phyloP scores from a whole-genome alignment of 1,140 invertebrate species.

The Ridgeia piscesae region DNA sequence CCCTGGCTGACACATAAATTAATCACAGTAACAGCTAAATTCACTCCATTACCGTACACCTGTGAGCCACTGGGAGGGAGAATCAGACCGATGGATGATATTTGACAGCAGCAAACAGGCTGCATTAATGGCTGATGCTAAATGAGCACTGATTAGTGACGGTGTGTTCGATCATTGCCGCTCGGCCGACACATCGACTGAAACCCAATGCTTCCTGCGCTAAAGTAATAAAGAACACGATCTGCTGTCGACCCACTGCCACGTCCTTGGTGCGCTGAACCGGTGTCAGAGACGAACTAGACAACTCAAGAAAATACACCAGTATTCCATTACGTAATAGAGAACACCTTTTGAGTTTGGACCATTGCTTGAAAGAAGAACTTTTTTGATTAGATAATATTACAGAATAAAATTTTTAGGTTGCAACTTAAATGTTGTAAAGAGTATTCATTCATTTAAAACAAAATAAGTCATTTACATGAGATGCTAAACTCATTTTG shows the following conservation, averaged over 20 bases:
- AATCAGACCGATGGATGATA: neutral
- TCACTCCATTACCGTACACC: neutral
- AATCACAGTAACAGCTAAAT: neutral
- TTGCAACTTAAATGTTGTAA: too few species aligned
- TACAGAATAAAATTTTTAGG: too few species aligned
- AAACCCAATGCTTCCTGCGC: neutral
- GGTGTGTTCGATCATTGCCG: neutral
- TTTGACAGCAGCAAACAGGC: neutral
- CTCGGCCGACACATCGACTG: neutral
- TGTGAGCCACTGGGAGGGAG: neutral
- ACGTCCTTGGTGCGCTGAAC: neutral
- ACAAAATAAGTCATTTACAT: too few species aligned
- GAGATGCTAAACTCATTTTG: too few species aligned
- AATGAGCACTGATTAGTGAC: neutral
- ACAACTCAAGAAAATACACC: too few species aligned
- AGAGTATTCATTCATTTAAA: too few species aligned
- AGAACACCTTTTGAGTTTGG: too few species aligned
- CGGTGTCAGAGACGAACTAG: neutral
- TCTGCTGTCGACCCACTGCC: neutral
- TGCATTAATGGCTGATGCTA: neutral
- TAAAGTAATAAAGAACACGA: neutral
- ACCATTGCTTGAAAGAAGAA: too few species aligned
- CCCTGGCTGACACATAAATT: neutral
- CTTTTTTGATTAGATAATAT: too few species aligned
- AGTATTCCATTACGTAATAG: too few species aligned